Evolutionary conservation across 2,888 invertebrate species (phyloP).

Genomic region (Habrosyne pyritoides): DNA sequence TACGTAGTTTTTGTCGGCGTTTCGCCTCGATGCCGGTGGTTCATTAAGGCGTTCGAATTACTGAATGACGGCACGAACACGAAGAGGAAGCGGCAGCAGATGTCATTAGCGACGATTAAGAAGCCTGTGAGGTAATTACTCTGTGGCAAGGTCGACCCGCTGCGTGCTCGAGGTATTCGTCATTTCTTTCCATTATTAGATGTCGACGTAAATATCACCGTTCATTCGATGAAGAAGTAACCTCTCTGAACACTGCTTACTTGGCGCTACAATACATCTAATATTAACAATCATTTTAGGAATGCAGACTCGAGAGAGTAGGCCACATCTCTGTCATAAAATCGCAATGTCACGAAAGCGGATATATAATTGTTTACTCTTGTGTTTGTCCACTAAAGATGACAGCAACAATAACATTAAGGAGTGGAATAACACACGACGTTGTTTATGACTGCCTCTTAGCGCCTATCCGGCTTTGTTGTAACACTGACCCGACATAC

Average conservation of each 20-base stretch:
- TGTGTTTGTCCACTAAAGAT: background rate
- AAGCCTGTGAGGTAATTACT: constrained; percentile 49
- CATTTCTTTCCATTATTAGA: constrained; percentile 45
- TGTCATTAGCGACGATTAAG: constrained; percentile 65
- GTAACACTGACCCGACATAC: constrained; percentile 35
- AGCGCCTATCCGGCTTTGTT: constrained; percentile 21
- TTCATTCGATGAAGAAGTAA: background rate
- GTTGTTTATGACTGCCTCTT: constrained; percentile 26
- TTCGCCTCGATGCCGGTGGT: constrained; percentile 27
- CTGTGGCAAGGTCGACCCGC: constrained; percentile 40
- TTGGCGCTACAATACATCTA: background rate
- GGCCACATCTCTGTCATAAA: background rate
- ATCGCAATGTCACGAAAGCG: background rate
- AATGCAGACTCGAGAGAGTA: background rate
- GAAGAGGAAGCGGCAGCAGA: constrained; percentile 54
- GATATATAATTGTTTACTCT: background rate
- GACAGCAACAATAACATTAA: background rate
- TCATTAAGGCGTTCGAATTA: constrained; percentile 36
- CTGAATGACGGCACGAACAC: constrained; percentile 19
- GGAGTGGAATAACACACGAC: background rate
- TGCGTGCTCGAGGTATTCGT: constrained; percentile 25
- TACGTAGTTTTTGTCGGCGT: constrained; percentile 36
- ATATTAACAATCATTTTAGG: background rate
- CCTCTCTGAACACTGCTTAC: background rate
- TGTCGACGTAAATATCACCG: constrained; percentile 5